Evolutionary conservation across 2,113 vertebrate genomes (phyloP).

Genomic region (Microcebus jonahi): DNA sequence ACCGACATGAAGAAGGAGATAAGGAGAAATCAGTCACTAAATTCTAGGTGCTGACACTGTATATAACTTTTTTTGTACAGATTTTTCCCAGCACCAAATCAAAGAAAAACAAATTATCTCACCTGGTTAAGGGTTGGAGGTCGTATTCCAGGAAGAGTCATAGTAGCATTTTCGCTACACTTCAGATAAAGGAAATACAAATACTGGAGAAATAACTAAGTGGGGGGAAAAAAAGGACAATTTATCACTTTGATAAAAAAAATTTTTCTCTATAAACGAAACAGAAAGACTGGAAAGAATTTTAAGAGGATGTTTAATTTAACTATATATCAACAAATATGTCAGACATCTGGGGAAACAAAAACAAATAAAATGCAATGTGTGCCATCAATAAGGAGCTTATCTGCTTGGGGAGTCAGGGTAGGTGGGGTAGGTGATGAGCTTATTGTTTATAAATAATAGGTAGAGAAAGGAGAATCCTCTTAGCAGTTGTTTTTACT

Average conservation of each 20-base stretch:
- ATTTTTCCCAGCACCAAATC: neutral
- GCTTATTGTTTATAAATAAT: neutral
- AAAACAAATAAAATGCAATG: neutral
- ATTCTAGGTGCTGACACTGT: neutral
- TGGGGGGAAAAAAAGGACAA: neutral
- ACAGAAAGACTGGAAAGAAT: neutral
- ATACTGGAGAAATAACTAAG: conserved; percentile 94
- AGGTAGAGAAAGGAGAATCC: neutral
- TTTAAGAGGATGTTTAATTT: neutral
- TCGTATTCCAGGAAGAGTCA: conserved; percentile 82
- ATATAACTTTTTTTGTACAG: neutral
- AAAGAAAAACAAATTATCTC: conserved; percentile 20
- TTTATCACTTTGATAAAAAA: neutral
- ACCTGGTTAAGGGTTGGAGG: conserved; percentile 92
- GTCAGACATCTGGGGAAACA: neutral
- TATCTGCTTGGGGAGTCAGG: neutral
- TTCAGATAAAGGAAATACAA: conserved; percentile 93
- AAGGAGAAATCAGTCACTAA: neutral
- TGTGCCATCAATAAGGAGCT: neutral
- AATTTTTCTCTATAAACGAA: neutral
- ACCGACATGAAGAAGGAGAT: neutral
- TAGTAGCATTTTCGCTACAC: conserved; percentile 86
- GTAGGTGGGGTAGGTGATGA: neutral
- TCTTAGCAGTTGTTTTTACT: neutral
- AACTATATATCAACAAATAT: neutral